Conservation (phyloP, 2,797 vertebrate species). For the Micrastur ruficollis region DNA sequence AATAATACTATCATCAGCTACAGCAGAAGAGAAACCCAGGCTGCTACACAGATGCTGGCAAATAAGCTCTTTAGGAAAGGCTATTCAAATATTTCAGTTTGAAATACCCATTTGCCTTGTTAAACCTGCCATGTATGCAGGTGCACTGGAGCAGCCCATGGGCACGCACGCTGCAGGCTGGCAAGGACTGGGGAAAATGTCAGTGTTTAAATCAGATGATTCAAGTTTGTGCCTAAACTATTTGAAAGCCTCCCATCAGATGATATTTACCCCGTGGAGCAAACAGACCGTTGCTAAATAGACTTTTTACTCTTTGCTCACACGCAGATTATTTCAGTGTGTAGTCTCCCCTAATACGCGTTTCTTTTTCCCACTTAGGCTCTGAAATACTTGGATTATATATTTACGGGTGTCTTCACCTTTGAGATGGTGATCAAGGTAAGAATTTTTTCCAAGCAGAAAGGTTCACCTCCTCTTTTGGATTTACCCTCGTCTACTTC, state of each 20-base stretch:
- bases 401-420: slow-evolving; percentile 96
- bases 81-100: neutral
- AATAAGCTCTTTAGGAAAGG: neutral
- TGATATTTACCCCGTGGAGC: neutral
- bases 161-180: neutral
- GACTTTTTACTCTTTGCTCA: neutral
- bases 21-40: neutral
- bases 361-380: slow-evolving; percentile 75
- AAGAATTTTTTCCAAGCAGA: slow-evolving; percentile 28
- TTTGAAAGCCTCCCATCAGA: neutral
- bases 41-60: neutral
- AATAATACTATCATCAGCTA: neutral
- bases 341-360: neutral
- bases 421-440: slow-evolving; percentile 99
- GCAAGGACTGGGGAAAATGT: neutral
- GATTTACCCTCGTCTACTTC: neutral
- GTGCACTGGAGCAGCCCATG: neutral
- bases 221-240: neutral
- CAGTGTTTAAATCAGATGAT: neutral
- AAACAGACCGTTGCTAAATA: neutral
- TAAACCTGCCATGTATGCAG: neutral
- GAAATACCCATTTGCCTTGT: neutral
- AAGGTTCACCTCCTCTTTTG: neutral
- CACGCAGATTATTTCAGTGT: neutral
- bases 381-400: slow-evolving; percentile 96